These are phyloP conservation scores for Drosophila multiciliata DNA, from an alignment of 2,888 invertebrate species.

Conservation along the genomic window DNA sequence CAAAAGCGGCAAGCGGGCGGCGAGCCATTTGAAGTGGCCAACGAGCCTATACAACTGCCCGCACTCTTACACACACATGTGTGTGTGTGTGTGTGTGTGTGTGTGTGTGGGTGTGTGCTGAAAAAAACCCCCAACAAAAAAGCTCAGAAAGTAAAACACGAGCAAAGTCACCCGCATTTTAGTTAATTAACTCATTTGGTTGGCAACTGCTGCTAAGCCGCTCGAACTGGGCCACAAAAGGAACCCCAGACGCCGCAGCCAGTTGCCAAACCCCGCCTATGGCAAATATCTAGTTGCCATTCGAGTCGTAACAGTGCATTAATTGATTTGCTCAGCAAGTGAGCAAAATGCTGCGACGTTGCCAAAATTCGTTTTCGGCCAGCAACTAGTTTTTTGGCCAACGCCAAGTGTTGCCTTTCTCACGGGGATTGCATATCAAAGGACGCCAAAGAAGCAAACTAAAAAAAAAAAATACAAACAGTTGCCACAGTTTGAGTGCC, in stretches of 20 bases:
- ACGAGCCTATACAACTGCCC: slow-evolving; percentile 40
- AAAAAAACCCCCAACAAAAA: slow-evolving; percentile 3
- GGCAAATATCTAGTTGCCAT: neutral
- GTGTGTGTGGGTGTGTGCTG: slow-evolving; percentile 16
- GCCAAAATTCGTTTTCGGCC: slow-evolving; percentile 43
- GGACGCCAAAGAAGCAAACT: slow-evolving; percentile 27
- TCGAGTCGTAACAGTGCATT: slow-evolving; percentile 49
- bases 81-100: slow-evolving; percentile 1
- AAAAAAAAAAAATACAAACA: neutral
- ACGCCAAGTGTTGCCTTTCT: slow-evolving; percentile 81
- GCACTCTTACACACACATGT: slow-evolving; percentile 9
- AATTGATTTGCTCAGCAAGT: slow-evolving; percentile 78
- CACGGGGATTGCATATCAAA: slow-evolving; percentile 84
- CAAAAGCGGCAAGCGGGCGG: slow-evolving; percentile 7
- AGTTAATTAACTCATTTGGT: slow-evolving; percentile 85
- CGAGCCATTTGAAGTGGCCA: slow-evolving; percentile 68
- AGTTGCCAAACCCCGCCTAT: neutral
- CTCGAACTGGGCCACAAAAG: slow-evolving; percentile 67
- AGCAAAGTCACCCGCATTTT: slow-evolving; percentile 84
- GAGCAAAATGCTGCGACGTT: slow-evolving; percentile 29
- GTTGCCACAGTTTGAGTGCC: slow-evolving; percentile 45
- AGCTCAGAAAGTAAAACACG: slow-evolving; percentile 40
- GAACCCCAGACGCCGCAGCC: neutral
- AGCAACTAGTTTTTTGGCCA: slow-evolving; percentile 14
- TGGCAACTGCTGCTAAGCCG: slow-evolving; percentile 76